Conservation (phyloP, 2,888 invertebrate species). For the Hermaeophaga mercurialis region DNA sequence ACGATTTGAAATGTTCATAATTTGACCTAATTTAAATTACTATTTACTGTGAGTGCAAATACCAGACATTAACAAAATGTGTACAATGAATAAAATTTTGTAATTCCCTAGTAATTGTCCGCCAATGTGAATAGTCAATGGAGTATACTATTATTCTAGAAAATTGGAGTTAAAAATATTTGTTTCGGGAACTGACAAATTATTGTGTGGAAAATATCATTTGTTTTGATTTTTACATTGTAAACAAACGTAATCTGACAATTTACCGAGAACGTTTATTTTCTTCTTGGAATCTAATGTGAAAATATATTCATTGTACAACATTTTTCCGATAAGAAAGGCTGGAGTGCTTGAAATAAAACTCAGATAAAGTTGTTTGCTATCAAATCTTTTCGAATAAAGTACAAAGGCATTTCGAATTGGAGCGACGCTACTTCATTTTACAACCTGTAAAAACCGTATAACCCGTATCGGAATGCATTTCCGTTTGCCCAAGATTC, state of each 20-base stretch:
- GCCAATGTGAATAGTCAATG: not conserved
- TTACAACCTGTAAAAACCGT: slow-evolving; percentile 36
- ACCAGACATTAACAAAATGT: slow-evolving; percentile 5
- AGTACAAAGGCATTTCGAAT: slow-evolving; percentile 29
- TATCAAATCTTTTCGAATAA: slow-evolving; percentile 22
- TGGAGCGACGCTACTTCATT: slow-evolving; percentile 34
- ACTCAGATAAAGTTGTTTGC: slow-evolving; percentile 25
- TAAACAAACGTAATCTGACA: no score
- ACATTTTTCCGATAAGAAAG: not conserved
- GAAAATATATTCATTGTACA: slow-evolving; percentile 7
- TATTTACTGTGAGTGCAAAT: slow-evolving; percentile 9
- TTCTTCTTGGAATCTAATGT: no score
- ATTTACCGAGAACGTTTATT: no score
- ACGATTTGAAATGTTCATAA: slow-evolving; percentile 2
- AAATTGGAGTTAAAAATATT: no score
- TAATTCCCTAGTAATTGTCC: not conserved
- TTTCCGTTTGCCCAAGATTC: no score
- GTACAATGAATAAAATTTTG: not conserved
- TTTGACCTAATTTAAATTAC: slow-evolving; percentile 11
- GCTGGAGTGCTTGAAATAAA: slow-evolving; percentile 2
- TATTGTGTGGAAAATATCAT: no score
- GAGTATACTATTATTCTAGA: no score
- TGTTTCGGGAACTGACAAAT: no score
- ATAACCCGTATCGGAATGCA: slow-evolving; percentile 7
- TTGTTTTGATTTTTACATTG: no score